A percentile compares a stretch with the other conserved stretches of the same genome.
Evolutionary conservation across 1,140 invertebrate species (phyloP).

Genomic region (Drosophila tropicalis): DNA sequence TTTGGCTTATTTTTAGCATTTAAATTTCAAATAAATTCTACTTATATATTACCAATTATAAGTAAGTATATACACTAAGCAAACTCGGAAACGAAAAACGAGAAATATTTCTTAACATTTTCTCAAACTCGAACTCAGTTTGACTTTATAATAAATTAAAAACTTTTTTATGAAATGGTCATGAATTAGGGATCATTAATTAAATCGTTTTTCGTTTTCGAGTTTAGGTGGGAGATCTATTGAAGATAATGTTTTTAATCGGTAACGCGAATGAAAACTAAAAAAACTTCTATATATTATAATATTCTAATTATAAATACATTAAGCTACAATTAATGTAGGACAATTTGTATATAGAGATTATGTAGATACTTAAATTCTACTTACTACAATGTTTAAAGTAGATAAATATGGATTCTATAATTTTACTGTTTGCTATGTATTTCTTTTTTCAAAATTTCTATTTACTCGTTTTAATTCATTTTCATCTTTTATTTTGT

Average conservation of each 20-base stretch:
- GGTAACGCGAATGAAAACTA: background rate
- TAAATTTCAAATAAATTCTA: background rate
- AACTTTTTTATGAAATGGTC: no score
- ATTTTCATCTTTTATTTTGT: slow-evolving; percentile 45
- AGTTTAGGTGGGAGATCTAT: background rate
- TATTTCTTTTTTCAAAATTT: background rate
- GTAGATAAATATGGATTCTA: background rate
- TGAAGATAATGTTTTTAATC: background rate
- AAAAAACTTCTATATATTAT: slow-evolving; percentile 17
- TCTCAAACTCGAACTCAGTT: no score
- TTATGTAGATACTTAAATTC: background rate
- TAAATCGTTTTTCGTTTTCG: slow-evolving; percentile 1
- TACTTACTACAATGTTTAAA: slow-evolving; percentile 5
- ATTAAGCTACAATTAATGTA: background rate
- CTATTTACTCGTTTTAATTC: slow-evolving; percentile 5
- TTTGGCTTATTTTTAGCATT: background rate
- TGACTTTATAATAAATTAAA: no score
- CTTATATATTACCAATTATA: background rate
- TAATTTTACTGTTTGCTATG: background rate
- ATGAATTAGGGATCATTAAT: no score
- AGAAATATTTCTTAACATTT: background rate
- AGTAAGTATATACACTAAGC: background rate
- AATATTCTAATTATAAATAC: slow-evolving; percentile 1
- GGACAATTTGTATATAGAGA: background rate
- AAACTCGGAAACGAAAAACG: background rate